Base-by-base conservation (phyloP, 1,140 invertebrate genomes). In the Drosophila tsacasi region DNA sequence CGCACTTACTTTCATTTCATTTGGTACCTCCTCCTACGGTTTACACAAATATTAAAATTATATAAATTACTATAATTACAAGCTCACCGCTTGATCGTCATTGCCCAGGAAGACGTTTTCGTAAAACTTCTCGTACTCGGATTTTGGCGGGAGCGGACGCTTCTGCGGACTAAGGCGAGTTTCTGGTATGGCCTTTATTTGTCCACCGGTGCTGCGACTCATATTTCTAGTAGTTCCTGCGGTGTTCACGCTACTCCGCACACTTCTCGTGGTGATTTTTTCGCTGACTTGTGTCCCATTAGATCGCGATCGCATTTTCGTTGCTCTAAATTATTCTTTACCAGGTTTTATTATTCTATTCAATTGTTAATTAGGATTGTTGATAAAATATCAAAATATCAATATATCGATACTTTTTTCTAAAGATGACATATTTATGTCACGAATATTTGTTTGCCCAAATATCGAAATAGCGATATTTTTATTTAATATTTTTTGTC, bases 111-210 rank as follows among this genome's bases (percentile, higher is more conserved):
- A 72, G 2, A 73, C 46, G 5, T 42, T 37, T 12, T 73, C 52
- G 37, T 72, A 73, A 39, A 72, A 73, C n/a, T 72, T 72, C 44
- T 73, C 67, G 30, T 73, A 52, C 8, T 73, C 67, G 15, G 54
- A 60, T 73, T 73, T 73, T 47, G 54, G 67, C 44, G 67, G 54
- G 27, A 76, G 42, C 12, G 74, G 35, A 2, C 42, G 54, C 54
- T 76, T 47, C 35, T 7, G 54, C 1, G 21, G 21, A n/a, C 35
- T 17, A 15, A 6, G 15, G 17, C 63, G 46, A 5, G 44, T 5
- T 5, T 23, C 21, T 2, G 35, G 12, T 19, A 10, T 4, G 4
- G 27, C 2, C 3, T 62, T 62, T 12, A 32, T 65, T 21, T 65
- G 57, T n/a, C 35, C 63, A 12, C 5, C 15, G 52, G 21, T 23